Conservation (phyloP, 1,140 invertebrate genomes). For the Temnothorax nylanderi region DNA sequence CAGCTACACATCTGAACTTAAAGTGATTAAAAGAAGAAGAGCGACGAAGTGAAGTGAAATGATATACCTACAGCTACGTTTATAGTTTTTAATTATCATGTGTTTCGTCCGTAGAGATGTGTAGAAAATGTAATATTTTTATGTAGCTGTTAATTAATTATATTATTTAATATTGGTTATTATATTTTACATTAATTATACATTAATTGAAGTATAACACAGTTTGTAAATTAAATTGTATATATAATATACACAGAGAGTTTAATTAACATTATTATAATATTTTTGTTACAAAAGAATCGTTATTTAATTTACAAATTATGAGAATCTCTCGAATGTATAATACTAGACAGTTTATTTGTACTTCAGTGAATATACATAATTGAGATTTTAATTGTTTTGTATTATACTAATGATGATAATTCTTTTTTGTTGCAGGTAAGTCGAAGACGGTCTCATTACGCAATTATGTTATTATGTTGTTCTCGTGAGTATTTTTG, state of each 20-base stretch:
- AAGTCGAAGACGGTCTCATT: neutral
- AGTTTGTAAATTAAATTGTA: neutral
- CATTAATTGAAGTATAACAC: neutral
- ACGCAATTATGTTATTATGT: neutral
- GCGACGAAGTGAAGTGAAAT: no score
- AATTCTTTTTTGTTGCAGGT: slow-evolving; percentile 25
- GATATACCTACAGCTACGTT: no score
- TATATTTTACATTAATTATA: neutral
- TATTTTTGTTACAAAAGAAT: neutral
- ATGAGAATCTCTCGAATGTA: neutral
- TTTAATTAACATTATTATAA: neutral
- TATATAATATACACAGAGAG: neutral
- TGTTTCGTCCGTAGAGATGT: neutral
- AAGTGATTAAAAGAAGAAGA: no score
- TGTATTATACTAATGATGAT: slow-evolving; percentile 4
- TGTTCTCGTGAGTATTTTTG: neutral
- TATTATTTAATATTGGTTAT: neutral
- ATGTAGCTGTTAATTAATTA: neutral
- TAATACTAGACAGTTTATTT: neutral
- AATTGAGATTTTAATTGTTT: neutral
- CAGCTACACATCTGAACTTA: no score
- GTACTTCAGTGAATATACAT: neutral
- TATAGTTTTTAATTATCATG: neutral
- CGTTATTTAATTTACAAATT: neutral
- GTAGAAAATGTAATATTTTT: neutral